Evolutionary conservation across 2,113 vertebrate genomes (phyloP).

Genomic region (Alaudala cheleensis): DNA sequence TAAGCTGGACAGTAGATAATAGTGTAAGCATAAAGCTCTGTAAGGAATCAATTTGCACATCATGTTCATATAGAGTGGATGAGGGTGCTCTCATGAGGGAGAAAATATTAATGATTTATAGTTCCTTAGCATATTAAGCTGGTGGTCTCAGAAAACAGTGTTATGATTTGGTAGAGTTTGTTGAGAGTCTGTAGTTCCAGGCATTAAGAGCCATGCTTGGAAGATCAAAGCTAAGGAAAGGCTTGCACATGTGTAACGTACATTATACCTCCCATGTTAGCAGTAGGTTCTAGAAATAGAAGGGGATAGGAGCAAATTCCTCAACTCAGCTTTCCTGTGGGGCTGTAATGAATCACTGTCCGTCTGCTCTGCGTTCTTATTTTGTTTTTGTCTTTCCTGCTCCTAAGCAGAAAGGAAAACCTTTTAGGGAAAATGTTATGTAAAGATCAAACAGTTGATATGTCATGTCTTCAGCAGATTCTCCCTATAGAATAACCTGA

Average conservation of each 20-base stretch:
- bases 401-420: neutral
- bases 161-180: neutral
- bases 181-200: neutral
- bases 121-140: neutral
- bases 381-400: slow-evolving; percentile 33
- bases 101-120: neutral
- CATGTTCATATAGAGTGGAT: neutral
- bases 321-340: neutral
- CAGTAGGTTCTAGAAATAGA: slow-evolving; percentile 18
- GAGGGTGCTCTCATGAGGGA: neutral
- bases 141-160: neutral
- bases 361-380: neutral
- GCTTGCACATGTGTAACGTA: neutral
- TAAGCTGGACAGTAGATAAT: neutral
- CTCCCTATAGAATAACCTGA: neutral
- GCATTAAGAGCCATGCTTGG: neutral
- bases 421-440: neutral
- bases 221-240: neutral
- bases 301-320: neutral
- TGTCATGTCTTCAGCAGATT: neutral
- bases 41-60: neutral
- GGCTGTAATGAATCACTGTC: slow-evolving; percentile 10
- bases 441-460: neutral
- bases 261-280: neutral
- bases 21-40: neutral